Evolutionary conservation across 2,797 vertebrate genomes (phyloP), one percentile per base, ranked within the genome.

Genomic region (Danio jaintianensis): DNA sequence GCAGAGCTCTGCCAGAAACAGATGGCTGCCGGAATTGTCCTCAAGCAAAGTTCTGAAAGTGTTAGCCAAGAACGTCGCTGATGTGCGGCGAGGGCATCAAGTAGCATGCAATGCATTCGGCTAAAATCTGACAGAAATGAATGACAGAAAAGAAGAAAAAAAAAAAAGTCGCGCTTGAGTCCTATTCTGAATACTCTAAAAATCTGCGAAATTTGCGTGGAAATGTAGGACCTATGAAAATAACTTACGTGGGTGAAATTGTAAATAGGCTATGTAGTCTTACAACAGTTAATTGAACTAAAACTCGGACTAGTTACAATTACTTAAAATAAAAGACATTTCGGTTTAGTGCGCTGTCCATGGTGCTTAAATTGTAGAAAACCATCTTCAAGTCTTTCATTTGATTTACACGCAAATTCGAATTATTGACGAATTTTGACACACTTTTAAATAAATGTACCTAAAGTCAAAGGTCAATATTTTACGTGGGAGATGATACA

Each of bases 1-100:
- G 56, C 84, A 29, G 73, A 47, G 80, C 89, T 90, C 85, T 88
- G 89, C 89, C 89, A 90, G 92, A 93, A 94, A 94, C 94, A 95
- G 93, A 95, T 94, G 93, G 92, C 91, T 93, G 91, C 93, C 93
- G 93, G 93, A 94, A 94, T 81, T 93, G 92, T 94, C 93, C 93
- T 93, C 89, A 86, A 93, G 94, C 94, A 38, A 82, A 88, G 86
- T 91, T 93, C 90, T 78, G 78, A 89, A 93, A 89, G 91, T 93
- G 92, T 88, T 85, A 91, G 88, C 90, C 89, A 89, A 88, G 86
- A 93, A 70, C 86, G 87, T 83, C 71, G 83, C 87, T 89, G 91
- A 91, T 77, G 69, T 84, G 71, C 63, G 58, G 71, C 29, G 42
- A 18, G 75, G 81, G 75, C 80, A 70, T 59, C 87, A 85, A 83